Evolutionary conservation across 2,113 vertebrate species (phyloP), one percentile per base, ranked within the genome.

Genomic region (Struthidea cinerea): DNA sequence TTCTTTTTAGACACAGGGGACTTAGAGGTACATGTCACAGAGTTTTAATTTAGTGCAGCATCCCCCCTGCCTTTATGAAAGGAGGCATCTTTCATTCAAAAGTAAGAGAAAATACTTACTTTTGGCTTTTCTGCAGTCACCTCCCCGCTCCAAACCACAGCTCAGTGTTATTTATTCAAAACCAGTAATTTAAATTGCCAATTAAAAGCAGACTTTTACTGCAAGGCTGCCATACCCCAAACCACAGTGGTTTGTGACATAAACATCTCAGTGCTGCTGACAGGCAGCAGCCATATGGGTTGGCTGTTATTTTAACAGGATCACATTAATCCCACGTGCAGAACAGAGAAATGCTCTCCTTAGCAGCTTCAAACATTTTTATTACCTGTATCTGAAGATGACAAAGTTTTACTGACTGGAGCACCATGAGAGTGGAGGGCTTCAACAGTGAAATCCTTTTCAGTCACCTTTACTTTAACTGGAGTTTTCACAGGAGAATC

Each of bases 361-460:
- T 2, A 7, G 12, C 21, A 88, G 44, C 76, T 70, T 23, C 60
- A 35, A 74, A 69, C 18, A 13, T 24, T 76, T 84, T 47, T 68
- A 6, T 97, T 96, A 99, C 98, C 98, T 65, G 99, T 99, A 91
- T 99, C 99, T 6, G 99, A 99, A 30, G 99, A 99, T 2, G 99
- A 99, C 93, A 99, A 94, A 3, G 98, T 98, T 90, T 99, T 99
- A 95, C 98, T 99, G 96, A 99, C 99, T 3, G 98, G 98, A 60
- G 97, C 94, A 12, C 98, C 97, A 7, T 97, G 91, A 96, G 98
- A 95, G 13, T 98, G 96, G 21, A 98, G 91, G 83, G 96, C 97
- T 94, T 99, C 98, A 95, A 98, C 85, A 2, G 98, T 99, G 70
- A 99, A 98, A 59, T 99, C 98, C 30, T 99, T 99, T 96, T 99